These are phyloP conservation scores for Pachydiplax longipennis DNA, from an alignment of 2,888 invertebrate species.

Conservation along the genomic window DNA sequence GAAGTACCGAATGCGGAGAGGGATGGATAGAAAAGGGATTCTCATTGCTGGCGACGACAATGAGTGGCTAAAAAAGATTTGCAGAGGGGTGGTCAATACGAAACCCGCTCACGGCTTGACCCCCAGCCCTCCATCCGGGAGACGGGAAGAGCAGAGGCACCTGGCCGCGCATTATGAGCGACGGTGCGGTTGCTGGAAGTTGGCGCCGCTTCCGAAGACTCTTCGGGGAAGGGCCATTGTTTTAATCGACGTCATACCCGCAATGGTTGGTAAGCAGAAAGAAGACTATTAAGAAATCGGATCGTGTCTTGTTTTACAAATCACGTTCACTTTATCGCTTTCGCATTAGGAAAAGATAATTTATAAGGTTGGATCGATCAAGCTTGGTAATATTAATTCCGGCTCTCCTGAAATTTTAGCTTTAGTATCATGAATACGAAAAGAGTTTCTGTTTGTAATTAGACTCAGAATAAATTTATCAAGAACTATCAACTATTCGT, in stretches of 20 bases:
- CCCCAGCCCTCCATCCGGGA: slow-evolving; percentile 11
- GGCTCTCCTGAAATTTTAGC: too few species aligned
- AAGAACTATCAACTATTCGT: too few species aligned
- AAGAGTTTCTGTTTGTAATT: too few species aligned
- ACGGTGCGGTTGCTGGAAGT: neutral
- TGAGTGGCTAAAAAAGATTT: neutral
- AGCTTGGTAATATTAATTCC: too few species aligned
- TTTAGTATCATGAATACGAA: too few species aligned
- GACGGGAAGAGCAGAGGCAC: neutral
- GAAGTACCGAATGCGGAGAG: slow-evolving; percentile 32
- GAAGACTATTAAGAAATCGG: neutral
- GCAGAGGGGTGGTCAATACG: neutral
- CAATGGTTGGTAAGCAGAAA: neutral
- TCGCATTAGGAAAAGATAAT: neutral
- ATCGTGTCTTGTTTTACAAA: neutral
- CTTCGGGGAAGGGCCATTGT: neutral
- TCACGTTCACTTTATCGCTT: neutral
- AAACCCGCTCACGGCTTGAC: slow-evolving; percentile 17
- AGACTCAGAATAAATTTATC: too few species aligned
- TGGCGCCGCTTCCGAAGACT: neutral
- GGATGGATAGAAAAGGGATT: neutral
- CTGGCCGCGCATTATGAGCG: neutral
- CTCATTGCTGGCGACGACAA: neutral
- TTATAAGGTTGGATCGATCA: neutral
- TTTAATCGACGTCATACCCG: neutral